Evolutionary conservation across 1,140 invertebrate genomes (phyloP), one percentile per base, ranked within the genome.

Genomic region (Drosophila willistoni): DNA sequence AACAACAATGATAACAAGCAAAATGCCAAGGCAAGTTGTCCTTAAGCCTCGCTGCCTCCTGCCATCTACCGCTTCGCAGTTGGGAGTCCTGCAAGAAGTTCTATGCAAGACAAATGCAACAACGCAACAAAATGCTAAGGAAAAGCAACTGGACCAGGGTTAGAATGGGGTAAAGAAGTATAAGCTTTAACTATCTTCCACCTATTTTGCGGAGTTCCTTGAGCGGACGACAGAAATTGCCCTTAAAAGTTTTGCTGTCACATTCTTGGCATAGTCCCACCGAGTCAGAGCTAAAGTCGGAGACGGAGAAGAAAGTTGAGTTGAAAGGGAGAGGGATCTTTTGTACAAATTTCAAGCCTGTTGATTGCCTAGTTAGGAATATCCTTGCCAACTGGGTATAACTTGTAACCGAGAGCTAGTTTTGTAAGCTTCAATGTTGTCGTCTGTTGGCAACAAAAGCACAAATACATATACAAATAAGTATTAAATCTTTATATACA

Each of bases 301-400:
- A 47, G 44, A 14, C 5, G 22, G 22, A 25, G 22, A 25, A 2
- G 22, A n/a, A 14, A 7, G 41, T 51, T 22, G 44, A 51, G 44
- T 22, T 22, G 44, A 51, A 51, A 51, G 19, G 44, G 44, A 9
- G 9, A 33, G 36, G 65, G 65, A 47, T 74, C 51, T 68, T 17
- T 42, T 22, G 29, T 61, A 68, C 77, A 56, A 65, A 66, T 71
- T 80, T 71, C 71, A 36, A 73, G 84, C 84, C 80, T 89, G 83
- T 87, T 87, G 84, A 89, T 87, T 89, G 84, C 70, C 71, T 73
- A 83, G 87, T 86, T 77, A 77, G 68, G 74, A 51, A 57, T 56
- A 55, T 14, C 54, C 44, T 64, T 71, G 34, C 33, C 56, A 39
- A 59, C 36, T 39, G 33, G 33, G 14, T 59, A 59, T 19, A 59